phyloP scores from a whole-genome alignment of 1,140 invertebrate genomes.

The Galleria mellonella region DNA sequence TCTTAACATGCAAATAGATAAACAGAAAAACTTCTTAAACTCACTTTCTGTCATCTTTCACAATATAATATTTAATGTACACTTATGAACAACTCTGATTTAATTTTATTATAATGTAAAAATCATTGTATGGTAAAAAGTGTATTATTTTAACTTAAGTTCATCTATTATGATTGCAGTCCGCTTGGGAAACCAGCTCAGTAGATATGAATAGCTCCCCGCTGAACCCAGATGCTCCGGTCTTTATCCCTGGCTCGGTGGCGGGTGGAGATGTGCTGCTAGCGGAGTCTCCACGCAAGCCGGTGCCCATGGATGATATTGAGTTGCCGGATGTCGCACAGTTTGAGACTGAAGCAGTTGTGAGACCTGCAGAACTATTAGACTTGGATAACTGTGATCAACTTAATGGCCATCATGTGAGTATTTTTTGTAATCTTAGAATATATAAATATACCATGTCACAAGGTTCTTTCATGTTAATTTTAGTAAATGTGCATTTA shows the following conservation, averaged over 20 bases:
- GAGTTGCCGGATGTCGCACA: slow-evolving; percentile 78
- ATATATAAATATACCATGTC: background rate
- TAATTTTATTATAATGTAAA: background rate
- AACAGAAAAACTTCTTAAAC: no score
- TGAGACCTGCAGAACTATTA: slow-evolving; percentile 76
- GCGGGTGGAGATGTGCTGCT: slow-evolving; percentile 73
- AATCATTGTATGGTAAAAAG: background rate
- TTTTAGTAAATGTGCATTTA: background rate
- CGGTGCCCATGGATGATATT: slow-evolving; percentile 76
- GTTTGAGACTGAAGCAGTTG: slow-evolving; percentile 76
- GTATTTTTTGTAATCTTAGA: slow-evolving; percentile 11
- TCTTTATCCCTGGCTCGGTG: slow-evolving; percentile 79
- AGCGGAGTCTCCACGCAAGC: slow-evolving; percentile 78
- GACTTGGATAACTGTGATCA: slow-evolving; percentile 69
- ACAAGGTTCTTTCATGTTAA: background rate
- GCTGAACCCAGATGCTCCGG: slow-evolving; percentile 83
- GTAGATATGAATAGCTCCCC: slow-evolving; percentile 82
- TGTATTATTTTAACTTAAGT: background rate
- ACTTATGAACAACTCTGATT: background rate
- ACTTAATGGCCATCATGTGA: slow-evolving; percentile 73
- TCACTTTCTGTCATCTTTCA: no score
- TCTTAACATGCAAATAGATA: no score
- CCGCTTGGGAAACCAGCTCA: slow-evolving; percentile 66
- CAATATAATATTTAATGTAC: background rate
- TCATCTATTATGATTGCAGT: slow-evolving; percentile 31